Evolutionary conservation across 2,888 invertebrate species (phyloP), one percentile per base, ranked within the genome.

Genomic region (Coenonympha arcania): DNA sequence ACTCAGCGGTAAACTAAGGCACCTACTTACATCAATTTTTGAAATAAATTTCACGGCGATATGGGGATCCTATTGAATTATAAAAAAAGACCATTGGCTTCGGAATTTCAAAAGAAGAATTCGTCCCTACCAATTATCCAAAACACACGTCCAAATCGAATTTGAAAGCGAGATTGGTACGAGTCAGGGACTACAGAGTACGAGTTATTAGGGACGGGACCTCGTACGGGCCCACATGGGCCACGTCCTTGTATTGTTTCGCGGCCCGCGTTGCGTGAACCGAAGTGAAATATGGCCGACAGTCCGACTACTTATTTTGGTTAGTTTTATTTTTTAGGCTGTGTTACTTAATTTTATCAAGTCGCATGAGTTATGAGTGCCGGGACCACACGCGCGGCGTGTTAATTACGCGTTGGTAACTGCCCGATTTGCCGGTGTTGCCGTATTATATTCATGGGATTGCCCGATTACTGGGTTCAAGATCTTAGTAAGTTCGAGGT

Each of bases 341-440:
- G 76, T 75, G 79, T 85, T 83, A 80, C 82, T 86, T 84, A 85
- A 85, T 85, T 85, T 86, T 86, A 85, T 86, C 82, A 83, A 84
- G 78, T 81, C 77, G 73, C 79, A 79, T 85, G 85, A 85, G 71
- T 85, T 86, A 85, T 84, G 82, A 81, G 76, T 72, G 72, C 68
- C 63, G 72, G 70, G 86, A 84, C 86, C 85, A 85, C 85, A 86
- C 85, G 79, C 68, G 63, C 79, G 75, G 73, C 66, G 63, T 76
- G 75, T 74, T 84, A 81, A 83, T 84, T 82, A 81, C 71, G 70
- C 69, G 69, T 73, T 73, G 71, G 72, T 69, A 68, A 9, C 8
- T 13, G 13, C 11, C 31, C 16, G 15, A 33, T 71, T 69, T 65
- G 64, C 57, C 63, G 31, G 33, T 64, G 61, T 64, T 49, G 19